Evolutionary conservation across 2,888 invertebrate species (phyloP).

Genomic region (Dicycla oo): DNA sequence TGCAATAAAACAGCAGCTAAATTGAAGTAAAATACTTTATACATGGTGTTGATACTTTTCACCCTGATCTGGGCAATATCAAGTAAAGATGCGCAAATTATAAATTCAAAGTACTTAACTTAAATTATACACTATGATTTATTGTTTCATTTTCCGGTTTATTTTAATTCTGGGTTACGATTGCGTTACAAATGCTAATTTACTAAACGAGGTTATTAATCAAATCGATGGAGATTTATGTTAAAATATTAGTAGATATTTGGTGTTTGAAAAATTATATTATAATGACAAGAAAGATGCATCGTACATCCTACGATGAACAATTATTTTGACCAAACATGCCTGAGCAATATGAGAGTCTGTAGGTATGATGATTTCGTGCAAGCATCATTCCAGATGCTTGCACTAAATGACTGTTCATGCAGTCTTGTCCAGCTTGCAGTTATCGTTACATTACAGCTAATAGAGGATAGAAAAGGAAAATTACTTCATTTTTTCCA

Average conservation of each 20-base stretch:
- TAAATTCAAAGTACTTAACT: neutral
- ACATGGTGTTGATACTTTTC: neutral
- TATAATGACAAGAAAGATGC: no score
- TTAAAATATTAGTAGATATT: no score
- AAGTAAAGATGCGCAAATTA: neutral
- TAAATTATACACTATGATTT: conserved; percentile 10
- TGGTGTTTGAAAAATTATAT: no score
- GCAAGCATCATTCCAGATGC: neutral
- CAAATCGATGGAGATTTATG: neutral
- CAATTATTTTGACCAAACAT: no score
- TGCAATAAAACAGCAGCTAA: neutral
- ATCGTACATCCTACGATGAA: no score
- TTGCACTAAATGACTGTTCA: neutral
- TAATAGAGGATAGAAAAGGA: no score
- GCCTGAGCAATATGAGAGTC: no score
- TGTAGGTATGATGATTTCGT: no score
- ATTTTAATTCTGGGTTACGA: neutral
- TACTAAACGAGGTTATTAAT: neutral
- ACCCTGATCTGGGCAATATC: neutral
- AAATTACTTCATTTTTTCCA: no score
- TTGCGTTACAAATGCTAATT: conserved; percentile 8
- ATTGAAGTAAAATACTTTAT: neutral
- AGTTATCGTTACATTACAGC: neutral
- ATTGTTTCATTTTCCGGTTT: conserved; percentile 16
- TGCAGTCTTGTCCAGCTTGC: neutral